Evolutionary conservation across 2,888 invertebrate genomes (phyloP).

Genomic region (Morpho helenor): DNA sequence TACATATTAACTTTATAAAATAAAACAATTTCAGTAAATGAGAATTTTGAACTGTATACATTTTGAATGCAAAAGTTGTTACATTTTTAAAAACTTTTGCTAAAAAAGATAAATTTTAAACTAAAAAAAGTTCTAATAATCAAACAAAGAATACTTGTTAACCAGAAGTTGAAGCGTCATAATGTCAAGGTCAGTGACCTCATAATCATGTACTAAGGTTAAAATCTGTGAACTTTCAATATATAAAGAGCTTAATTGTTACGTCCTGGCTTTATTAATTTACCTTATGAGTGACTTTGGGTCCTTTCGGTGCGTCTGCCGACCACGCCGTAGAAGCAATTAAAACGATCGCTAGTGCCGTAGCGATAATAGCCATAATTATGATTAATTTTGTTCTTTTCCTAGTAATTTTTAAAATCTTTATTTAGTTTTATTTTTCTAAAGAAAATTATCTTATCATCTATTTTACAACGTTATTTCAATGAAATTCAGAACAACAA

Average conservation of each 20-base stretch:
- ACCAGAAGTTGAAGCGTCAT: constrained; percentile 27
- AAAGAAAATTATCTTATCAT: too few relatives aligned
- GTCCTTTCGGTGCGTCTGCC: constrained; percentile 84
- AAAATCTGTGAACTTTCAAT: too few relatives aligned
- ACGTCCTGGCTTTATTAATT: not conserved
- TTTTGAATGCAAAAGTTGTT: too few relatives aligned
- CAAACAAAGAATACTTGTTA: constrained; percentile 13
- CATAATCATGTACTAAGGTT: constrained; percentile 6
- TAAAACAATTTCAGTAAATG: too few relatives aligned
- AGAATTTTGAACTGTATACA: too few relatives aligned
- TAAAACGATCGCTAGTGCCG: constrained; percentile 55
- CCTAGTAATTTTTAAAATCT: constrained; percentile 41
- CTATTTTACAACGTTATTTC: too few relatives aligned
- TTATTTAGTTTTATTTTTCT: not conserved
- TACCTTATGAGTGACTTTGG: constrained; percentile 93
- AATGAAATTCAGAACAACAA: not conserved
- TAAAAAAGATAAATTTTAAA: too few relatives aligned
- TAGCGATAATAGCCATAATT: constrained; percentile 62
- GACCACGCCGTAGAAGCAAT: constrained; percentile 55
- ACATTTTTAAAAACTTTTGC: too few relatives aligned
- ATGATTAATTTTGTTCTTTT: constrained; percentile 57
- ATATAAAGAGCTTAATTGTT: too few relatives aligned
- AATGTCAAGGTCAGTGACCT: constrained; percentile 58
- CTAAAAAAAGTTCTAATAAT: not conserved
- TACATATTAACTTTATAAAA: too few relatives aligned